These are phyloP conservation scores for Mechanitis messenoides DNA, from an alignment of 2,888 invertebrate genomes.

Conservation along the genomic window DNA sequence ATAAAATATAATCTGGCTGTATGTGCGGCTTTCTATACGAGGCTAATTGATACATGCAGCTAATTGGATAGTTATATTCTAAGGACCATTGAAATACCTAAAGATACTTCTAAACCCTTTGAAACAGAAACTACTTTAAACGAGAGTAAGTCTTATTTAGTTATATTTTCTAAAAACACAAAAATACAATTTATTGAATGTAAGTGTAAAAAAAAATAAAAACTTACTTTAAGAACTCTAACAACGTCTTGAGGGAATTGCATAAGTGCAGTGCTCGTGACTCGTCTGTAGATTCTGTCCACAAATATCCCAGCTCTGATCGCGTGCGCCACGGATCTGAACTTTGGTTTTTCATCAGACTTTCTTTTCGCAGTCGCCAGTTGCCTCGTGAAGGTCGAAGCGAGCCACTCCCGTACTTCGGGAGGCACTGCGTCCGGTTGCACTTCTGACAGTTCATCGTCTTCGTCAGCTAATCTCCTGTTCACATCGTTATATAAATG, in stretches of 20 bases:
- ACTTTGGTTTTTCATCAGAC: slow-evolving; percentile 90
- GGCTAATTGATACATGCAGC: neutral
- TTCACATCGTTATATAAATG: slow-evolving; percentile 35
- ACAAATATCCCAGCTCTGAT: slow-evolving; percentile 98
- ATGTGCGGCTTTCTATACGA: slow-evolving; percentile 8
- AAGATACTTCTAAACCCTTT: too few relatives aligned
- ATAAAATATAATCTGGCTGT: slow-evolving; percentile 12
- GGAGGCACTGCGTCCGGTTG: slow-evolving; percentile 97
- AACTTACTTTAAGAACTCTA: slow-evolving; percentile 86
- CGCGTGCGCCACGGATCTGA: slow-evolving; percentile 96
- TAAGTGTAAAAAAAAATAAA: neutral
- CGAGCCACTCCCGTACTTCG: slow-evolving; percentile 97
- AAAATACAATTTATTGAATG: neutral
- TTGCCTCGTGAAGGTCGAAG: slow-evolving; percentile 95
- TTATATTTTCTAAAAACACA: neutral
- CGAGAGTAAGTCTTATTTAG: neutral
- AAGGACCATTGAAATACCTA: too few relatives aligned
- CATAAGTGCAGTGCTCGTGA: slow-evolving; percentile 86
- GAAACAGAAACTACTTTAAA: neutral
- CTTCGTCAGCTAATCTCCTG: slow-evolving; percentile 91
- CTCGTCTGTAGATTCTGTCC: slow-evolving; percentile 92
- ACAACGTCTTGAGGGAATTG: slow-evolving; percentile 93
- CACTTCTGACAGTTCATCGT: slow-evolving; percentile 96
- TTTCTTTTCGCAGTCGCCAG: slow-evolving; percentile 85
- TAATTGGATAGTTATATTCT: slow-evolving; percentile 11